These are phyloP conservation scores for Rhinatrema bivittatum DNA, from an alignment of 2,797 vertebrate genomes.

Conservation along the genomic window DNA sequence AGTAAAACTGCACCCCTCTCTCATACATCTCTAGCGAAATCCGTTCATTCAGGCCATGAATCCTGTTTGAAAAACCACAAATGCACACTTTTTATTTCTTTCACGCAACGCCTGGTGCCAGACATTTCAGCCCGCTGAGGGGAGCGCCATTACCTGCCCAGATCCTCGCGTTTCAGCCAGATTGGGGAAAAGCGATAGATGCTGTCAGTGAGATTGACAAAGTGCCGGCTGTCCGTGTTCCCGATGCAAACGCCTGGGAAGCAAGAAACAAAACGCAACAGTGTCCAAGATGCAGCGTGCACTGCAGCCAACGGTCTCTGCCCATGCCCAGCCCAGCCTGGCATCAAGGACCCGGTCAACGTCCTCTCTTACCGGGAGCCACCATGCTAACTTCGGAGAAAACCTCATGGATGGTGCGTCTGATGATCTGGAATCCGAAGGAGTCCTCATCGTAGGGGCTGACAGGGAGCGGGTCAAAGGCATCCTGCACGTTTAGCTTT, in stretches of 20 bases:
- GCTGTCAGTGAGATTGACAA: conserved; percentile 60
- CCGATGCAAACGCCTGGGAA: conserved; percentile 73
- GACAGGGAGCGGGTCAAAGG: conserved; percentile 77
- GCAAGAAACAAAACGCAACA: no score
- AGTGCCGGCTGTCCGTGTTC: conserved; percentile 89
- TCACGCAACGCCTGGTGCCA: not conserved
- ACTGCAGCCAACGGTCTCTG: no score
- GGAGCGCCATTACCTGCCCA: conserved; percentile 66
- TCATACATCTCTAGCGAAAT: conserved; percentile 79
- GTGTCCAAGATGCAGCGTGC: no score
- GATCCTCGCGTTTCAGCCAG: conserved; percentile 57
- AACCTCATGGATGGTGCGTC: conserved; percentile 69
- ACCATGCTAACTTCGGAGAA: conserved; percentile 72
- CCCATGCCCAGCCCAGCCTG: no score
- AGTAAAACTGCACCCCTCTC: conserved; percentile 76
- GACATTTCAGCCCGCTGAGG: not conserved
- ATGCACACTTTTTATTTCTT: no score
- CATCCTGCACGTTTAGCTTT: conserved; percentile 61
- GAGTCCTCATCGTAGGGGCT: conserved; percentile 70
- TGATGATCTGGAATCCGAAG: conserved; percentile 80
- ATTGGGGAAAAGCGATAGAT: conserved; percentile 79
- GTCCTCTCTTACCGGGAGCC: conserved; percentile 73
- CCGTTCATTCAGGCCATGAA: conserved; percentile 89
- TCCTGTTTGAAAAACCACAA: conserved; percentile 45
- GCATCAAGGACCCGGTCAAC: no score